phyloP scores from a whole-genome alignment of 2,113 vertebrate species.

The Saimiri boliviensis region DNA sequence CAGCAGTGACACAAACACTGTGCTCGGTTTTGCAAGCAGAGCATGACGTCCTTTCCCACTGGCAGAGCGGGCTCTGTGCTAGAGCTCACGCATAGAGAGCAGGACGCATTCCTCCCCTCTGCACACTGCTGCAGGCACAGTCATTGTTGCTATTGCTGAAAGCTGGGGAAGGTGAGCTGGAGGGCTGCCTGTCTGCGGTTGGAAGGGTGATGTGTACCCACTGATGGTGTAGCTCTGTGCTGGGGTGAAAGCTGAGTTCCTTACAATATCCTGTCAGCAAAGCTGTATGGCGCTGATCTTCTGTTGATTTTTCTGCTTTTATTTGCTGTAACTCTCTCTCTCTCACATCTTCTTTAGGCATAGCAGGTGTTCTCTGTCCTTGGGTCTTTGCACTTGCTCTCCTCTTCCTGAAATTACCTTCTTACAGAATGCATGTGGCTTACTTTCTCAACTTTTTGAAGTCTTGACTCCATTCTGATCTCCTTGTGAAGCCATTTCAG shows the following conservation, averaged over 20 bases:
- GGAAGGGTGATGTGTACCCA: neutral
- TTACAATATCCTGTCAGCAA: neutral
- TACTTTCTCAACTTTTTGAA: neutral
- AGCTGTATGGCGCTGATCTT: neutral
- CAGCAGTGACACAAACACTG: neutral
- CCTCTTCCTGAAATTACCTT: neutral
- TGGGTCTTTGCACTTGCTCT: neutral
- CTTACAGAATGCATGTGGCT: neutral
- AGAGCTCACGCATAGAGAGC: neutral
- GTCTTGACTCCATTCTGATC: neutral
- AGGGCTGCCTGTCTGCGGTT: neutral
- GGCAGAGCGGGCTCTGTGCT: neutral
- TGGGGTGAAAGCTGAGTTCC: neutral
- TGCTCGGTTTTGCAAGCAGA: neutral
- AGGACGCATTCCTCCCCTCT: neutral
- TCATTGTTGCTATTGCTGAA: neutral
- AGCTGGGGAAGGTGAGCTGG: neutral
- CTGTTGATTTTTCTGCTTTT: neutral
- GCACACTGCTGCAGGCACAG: neutral
- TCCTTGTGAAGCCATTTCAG: neutral
- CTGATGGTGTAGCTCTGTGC: neutral
- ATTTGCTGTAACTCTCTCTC: neutral
- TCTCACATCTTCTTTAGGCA: neutral
- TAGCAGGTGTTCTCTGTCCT: neutral
- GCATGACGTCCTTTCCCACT: neutral